A percentile compares a stretch with the other conserved stretches of the same genome.
phyloP scores from a whole-genome alignment of 37 sponge, comb jelly and placozoan genomes.

The Eunapius fragilis region DNA sequence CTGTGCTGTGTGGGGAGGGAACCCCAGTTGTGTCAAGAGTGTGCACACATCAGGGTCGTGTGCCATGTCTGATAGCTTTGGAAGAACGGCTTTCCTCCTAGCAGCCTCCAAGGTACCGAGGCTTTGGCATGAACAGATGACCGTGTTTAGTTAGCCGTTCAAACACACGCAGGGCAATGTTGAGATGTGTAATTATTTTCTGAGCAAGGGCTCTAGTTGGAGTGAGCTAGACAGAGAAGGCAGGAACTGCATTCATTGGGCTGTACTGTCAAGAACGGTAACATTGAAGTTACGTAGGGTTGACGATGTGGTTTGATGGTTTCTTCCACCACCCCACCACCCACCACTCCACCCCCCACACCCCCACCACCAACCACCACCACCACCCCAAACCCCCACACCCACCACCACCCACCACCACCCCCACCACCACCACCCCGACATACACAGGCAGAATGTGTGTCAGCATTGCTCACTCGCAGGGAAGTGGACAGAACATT shows the following conservation, averaged over 20 bases:
- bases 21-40: constrained; percentile 35
- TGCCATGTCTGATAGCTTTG: constrained; percentile 24
- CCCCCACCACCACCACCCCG: too few relatives aligned
- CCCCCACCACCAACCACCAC: too few relatives aligned
- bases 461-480: constrained; percentile 36
- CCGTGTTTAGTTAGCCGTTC: background rate
- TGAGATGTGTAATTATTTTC: constrained; percentile 39
- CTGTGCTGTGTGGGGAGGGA: constrained; percentile 48
- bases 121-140: background rate
- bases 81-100: constrained; percentile 28
- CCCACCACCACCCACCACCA: too few relatives aligned
- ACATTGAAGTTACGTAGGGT: background rate
- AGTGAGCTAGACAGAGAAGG: constrained; percentile 37
- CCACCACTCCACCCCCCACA: too few relatives aligned
- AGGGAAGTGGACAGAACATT: background rate
- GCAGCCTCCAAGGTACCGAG: constrained; percentile 50
- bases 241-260: constrained; percentile 77
- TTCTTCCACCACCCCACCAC: background rate
- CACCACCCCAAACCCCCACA: too few relatives aligned
- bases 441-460: constrained; percentile 51
- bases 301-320: background rate
- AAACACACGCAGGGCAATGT: constrained; percentile 36
- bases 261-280: constrained; percentile 62
- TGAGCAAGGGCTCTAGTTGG: constrained; percentile 48
- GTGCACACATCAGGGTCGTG: background rate